A percentile compares a stretch with the other conserved stretches of the same genome.
phyloP scores from a whole-genome alignment of 2,797 vertebrate genomes.

The Columba guinea region DNA sequence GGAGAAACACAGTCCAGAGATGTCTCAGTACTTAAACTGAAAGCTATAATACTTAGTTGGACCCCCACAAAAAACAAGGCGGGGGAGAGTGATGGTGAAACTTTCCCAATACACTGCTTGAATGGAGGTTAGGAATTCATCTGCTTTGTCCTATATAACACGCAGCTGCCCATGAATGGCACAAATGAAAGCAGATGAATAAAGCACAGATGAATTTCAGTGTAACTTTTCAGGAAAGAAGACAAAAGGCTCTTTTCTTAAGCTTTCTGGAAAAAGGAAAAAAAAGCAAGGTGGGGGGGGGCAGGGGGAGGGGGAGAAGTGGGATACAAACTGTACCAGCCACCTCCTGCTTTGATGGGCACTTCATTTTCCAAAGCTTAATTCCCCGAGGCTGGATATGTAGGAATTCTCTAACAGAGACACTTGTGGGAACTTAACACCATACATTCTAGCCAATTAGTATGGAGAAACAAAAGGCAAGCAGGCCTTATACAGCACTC shows the following conservation, averaged over 20 bases:
- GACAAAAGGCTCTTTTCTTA: constrained; percentile 66
- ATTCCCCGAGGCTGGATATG: constrained; percentile 28
- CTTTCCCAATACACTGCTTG: not conserved
- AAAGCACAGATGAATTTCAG: constrained; percentile 57
- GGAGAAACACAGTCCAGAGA: not conserved
- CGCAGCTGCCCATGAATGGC: constrained; percentile 30
- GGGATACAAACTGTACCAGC: constrained; percentile 38
- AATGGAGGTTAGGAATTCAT: constrained; percentile 39
- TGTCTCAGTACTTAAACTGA: not conserved
- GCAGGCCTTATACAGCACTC: not conserved
- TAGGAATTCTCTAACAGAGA: constrained; percentile 42
- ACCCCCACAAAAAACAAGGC: not conserved
- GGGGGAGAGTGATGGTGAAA: not conserved
- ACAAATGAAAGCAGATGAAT: constrained; percentile 40
- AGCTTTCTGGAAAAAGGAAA: constrained; percentile 4
- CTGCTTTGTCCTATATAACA: not conserved
- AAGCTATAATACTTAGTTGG: not conserved
- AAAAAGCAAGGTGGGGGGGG: not conserved
- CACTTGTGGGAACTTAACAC: constrained; percentile 39
- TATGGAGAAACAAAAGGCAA: constrained; percentile 30
- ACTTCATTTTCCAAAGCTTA: constrained; percentile 60
- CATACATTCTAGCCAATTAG: constrained; percentile 37
- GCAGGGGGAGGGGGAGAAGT: not conserved
- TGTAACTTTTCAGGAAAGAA: constrained; percentile 49
- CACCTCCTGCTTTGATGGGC: constrained; percentile 56